Evolutionary conservation across 2,888 invertebrate genomes (phyloP).

Genomic region (Sinelater perroti): DNA sequence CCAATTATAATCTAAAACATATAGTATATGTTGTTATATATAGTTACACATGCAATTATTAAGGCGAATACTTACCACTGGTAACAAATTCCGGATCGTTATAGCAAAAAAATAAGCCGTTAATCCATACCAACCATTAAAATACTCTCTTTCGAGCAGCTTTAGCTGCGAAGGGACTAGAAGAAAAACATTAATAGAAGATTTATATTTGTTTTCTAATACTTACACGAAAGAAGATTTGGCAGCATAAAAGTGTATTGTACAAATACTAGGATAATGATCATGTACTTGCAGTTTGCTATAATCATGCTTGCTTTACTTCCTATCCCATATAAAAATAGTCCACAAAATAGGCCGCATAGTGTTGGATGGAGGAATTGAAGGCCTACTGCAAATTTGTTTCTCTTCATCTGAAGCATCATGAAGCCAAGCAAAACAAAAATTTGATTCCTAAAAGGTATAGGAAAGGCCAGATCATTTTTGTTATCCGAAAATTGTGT

Average conservation of each 20-base stretch:
- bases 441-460: not conserved
- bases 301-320: constrained; percentile 67
- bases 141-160: constrained; percentile 69
- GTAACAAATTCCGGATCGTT: constrained; percentile 61
- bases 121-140: constrained; percentile 70
- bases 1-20: constrained; percentile 62
- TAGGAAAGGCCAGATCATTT: not conserved
- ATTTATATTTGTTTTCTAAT: no score
- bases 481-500: no score
- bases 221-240: not conserved
- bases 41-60: constrained; percentile 50
- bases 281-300: constrained; percentile 70
- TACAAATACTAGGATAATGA: constrained; percentile 70
- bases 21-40: constrained; percentile 56
- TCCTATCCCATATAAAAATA: constrained; percentile 68
- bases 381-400: not conserved
- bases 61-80: no score
- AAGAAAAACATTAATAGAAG: no score
- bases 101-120: constrained; percentile 70
- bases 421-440: not conserved
- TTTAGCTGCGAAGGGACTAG: constrained; percentile 70
- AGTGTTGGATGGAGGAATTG: not conserved
- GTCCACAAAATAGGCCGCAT: constrained; percentile 63
- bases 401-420: not conserved
- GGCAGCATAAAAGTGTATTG: constrained; percentile 73